Evolutionary conservation across 1,140 invertebrate species (phyloP).

Genomic region (Heliothis subflexa): DNA sequence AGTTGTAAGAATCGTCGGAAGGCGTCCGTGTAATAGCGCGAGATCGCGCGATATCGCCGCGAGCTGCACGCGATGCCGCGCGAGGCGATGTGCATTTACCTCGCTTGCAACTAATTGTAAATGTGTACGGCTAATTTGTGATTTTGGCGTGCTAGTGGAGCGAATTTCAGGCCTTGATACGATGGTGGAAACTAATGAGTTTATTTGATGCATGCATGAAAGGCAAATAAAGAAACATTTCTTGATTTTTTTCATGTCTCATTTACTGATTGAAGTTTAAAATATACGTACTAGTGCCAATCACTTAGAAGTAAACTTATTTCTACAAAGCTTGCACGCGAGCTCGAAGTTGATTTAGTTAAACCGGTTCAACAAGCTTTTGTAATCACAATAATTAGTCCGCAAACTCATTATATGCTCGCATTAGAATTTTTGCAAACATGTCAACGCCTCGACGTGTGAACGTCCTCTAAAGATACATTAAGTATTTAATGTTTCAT

Average conservation of each 20-base stretch:
- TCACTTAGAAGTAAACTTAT: no score
- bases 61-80: conserved; percentile 42
- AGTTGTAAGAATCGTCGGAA: conserved; percentile 50
- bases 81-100: conserved; percentile 2
- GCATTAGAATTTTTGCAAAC: no score
- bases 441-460: no score
- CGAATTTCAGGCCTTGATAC: conserved; percentile 8
- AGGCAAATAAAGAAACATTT: neutral
- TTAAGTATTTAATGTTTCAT: no score
- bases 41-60: conserved; percentile 40
- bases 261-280: no score
- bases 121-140: conserved; percentile 26
- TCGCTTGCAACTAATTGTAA: conserved; percentile 12
- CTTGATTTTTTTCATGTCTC: neutral
- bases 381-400: conserved; percentile 2
- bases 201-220: neutral
- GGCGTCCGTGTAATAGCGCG: conserved; percentile 47
- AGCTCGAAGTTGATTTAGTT: no score
- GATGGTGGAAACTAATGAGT: neutral
- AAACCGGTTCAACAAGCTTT: neutral
- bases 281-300: no score
- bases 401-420: no score
- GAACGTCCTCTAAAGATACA: no score
- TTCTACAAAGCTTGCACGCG: no score
- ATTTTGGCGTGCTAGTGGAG: conserved; percentile 17